Evolutionary conservation across 1,140 invertebrate species (phyloP), one percentile per base, ranked within the genome.

Genomic region (Drosophila auraria): DNA sequence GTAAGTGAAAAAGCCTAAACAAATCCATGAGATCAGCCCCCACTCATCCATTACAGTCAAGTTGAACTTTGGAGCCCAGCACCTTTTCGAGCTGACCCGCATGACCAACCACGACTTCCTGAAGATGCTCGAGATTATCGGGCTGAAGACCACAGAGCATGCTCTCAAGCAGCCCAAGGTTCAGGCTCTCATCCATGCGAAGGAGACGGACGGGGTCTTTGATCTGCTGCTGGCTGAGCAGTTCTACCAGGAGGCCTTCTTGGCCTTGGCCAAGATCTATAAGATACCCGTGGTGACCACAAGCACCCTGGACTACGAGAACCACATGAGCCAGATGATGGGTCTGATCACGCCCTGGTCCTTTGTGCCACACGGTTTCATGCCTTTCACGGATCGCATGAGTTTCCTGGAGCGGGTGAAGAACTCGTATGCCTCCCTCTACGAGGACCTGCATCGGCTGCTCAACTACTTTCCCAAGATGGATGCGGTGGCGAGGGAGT

Each of bases 211-310:
- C 0, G 91, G 87, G 0, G 68, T 82, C 3, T 94, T 93, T 51
- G 94, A 94, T 90, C 57, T 94, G 0, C 63, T 94, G 25, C 84
- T 94, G 30, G 82, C 91, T 1, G 93, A 94, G 56, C 80, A 92
- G 44, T 93, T 93, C 76, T 91, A 89, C 50, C 91, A 93, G 63
- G 93, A 94, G 58, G 82, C 93, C 3, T 83, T 93, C 25, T 64
- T 93, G 8, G 87, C 91, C 5, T 78, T 94, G 56, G 92, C 90
- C 2, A 63, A 93, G 44, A 78, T 91, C 49, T 94, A 93, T 30
- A 73, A 91, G 15, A 82, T 93, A 20, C 93, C 93, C 1, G 53
- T 93, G 45, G 87, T 94, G 6, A 92, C 82, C 3, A 80, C 86
- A 1, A 87, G 81, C 20, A 92, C 92, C 0, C 75, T 94, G 54